Conservation (phyloP, 2,113 vertebrate species). For the Pleuronectes platessa region DNA sequence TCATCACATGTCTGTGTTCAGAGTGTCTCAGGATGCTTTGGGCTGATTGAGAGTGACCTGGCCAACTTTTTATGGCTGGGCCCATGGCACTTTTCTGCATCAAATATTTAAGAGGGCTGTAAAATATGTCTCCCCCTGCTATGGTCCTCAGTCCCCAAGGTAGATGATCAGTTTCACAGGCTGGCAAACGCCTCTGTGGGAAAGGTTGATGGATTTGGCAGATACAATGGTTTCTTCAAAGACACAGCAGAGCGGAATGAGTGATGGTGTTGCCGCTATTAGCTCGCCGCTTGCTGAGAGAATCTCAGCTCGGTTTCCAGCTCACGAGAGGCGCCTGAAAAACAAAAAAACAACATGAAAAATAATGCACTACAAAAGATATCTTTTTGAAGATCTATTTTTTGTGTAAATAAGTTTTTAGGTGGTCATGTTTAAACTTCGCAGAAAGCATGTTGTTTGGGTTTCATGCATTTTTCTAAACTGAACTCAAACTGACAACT, state of each 20-base stretch:
- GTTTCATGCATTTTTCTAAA: background rate
- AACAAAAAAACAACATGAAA: slow-evolving; percentile 7
- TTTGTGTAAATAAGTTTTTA: background rate
- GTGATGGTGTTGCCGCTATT: slow-evolving; percentile 65
- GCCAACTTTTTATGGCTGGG: slow-evolving; percentile 57
- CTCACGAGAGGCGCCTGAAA: slow-evolving; percentile 16
- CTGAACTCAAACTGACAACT: background rate
- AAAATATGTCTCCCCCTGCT: slow-evolving; percentile 67
- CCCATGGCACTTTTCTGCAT: slow-evolving; percentile 71
- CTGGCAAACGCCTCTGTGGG: slow-evolving; percentile 73
- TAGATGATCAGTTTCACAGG: slow-evolving; percentile 80
- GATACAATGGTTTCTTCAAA: slow-evolving; percentile 77
- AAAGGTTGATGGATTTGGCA: slow-evolving; percentile 78
- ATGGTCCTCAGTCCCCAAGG: slow-evolving; percentile 63
- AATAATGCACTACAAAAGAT: background rate
- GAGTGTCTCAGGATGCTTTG: slow-evolving; percentile 64
- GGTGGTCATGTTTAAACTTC: background rate
- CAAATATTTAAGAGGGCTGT: slow-evolving; percentile 79
- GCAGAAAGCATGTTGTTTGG: background rate
- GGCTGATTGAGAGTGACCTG: slow-evolving; percentile 58
- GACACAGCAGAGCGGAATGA: slow-evolving; percentile 63
- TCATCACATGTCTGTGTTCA: slow-evolving; percentile 68
- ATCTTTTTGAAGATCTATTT: background rate
- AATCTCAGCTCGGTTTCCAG: slow-evolving; percentile 53
- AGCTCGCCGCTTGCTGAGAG: slow-evolving; percentile 49